phyloP scores from a whole-genome alignment of 2,888 invertebrate species.

The Pammene aurita region DNA sequence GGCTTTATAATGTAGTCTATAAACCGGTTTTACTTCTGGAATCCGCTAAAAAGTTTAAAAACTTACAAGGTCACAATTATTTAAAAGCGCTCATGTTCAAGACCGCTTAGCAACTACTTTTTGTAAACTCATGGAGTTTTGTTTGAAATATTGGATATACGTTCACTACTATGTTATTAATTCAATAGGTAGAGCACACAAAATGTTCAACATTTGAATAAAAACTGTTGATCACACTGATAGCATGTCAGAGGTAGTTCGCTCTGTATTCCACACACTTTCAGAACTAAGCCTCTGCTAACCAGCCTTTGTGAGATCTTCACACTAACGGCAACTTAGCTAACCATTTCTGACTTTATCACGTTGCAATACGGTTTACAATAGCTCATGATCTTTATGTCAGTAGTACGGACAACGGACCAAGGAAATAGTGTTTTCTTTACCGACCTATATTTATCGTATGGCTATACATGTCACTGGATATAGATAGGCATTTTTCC shows the following conservation, averaged over 20 bases:
- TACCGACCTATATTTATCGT: no score
- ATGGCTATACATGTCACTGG: no score
- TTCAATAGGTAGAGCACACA: neutral
- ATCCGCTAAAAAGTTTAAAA: neutral
- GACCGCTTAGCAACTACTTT: no score
- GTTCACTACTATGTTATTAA: neutral
- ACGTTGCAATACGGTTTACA: neutral
- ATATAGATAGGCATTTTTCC: no score
- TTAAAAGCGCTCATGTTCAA: no score
- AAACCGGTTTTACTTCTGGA: constrained; percentile 4
- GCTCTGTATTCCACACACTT: neutral
- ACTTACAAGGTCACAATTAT: neutral
- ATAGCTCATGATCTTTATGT: neutral
- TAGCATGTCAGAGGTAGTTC: constrained; percentile 16
- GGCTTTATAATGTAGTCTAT: neutral
- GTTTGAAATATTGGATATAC: no score
- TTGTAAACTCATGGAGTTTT: no score
- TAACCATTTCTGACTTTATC: no score
- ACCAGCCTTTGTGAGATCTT: neutral
- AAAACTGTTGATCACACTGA: constrained; percentile 10
- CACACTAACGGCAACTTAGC: neutral
- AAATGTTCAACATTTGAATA: neutral
- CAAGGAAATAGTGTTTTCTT: no score
- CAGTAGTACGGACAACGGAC: neutral
- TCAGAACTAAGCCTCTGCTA: neutral